Conservation (phyloP, 2,888 invertebrate species). For the Archaeoteleia sp. region DNA sequence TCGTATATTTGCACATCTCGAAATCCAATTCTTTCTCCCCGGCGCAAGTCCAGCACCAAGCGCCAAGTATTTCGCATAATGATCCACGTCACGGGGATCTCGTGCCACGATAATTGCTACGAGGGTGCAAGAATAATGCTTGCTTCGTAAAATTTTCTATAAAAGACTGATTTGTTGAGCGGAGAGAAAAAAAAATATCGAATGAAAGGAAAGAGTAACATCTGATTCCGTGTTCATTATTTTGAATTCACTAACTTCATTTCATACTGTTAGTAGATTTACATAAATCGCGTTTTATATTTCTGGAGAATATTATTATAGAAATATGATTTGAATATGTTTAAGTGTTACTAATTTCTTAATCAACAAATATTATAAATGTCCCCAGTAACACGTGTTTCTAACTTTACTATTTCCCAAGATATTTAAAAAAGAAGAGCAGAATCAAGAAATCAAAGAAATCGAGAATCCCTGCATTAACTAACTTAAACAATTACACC, state of each 20-base stretch:
- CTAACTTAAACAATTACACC: no score
- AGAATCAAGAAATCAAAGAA: no score
- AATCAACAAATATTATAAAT: no score
- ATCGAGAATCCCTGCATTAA: no score
- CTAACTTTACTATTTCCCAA: no score
- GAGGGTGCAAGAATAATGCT: conserved; percentile 50
- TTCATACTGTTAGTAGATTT: conserved; percentile 26
- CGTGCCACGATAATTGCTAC: conserved; percentile 49
- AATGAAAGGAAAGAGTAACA: conserved; percentile 31
- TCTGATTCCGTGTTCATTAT: conserved; percentile 49
- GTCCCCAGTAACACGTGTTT: no score
- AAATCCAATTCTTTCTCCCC: conserved; percentile 53
- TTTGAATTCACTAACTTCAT: conserved; percentile 45
- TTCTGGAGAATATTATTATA: no score
- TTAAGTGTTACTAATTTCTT: no score
- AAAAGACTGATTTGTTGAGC: conserved; percentile 41
- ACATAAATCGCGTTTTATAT: no score
- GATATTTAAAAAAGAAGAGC: no score
- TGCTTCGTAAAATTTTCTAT: conserved; percentile 43
- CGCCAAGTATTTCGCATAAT: conserved; percentile 46
- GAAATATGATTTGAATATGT: no score
- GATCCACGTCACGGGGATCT: conserved; percentile 48
- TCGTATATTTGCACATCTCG: conserved; percentile 51
- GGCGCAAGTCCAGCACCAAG: conserved; percentile 36
- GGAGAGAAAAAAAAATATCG: conserved; percentile 35